phyloP scores from a whole-genome alignment of 2,113 vertebrate species.

The Buteo buteo region DNA sequence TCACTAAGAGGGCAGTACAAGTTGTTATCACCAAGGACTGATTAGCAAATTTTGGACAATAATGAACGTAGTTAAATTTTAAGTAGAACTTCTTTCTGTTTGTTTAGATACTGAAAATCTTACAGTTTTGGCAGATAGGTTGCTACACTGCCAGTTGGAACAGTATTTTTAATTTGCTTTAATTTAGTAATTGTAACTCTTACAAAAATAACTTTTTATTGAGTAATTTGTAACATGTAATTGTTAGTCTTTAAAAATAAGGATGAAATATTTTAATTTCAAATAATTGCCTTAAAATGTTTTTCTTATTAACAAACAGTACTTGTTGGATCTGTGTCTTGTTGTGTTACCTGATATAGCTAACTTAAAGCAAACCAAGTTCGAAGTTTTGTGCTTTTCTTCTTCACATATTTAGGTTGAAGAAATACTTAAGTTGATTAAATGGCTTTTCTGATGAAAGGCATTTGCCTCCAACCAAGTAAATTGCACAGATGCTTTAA shows the following conservation, averaged over 20 bases:
- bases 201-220: not conserved
- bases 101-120: not conserved
- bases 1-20: slow-evolving; percentile 51
- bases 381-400: not conserved
- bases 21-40: slow-evolving; percentile 11
- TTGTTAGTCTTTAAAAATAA: not conserved
- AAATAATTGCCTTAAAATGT: not conserved
- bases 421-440: not conserved
- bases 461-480: not conserved
- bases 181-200: slow-evolving; percentile 10
- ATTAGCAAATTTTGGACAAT: slow-evolving; percentile 48
- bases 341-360: not conserved
- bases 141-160: not conserved
- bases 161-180: slow-evolving; percentile 5
- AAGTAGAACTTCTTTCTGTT: slow-evolving; percentile 19
- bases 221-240: not conserved
- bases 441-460: not conserved
- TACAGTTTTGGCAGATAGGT: slow-evolving; percentile 31
- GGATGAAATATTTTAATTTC: not conserved
- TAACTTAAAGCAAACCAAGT: not conserved
- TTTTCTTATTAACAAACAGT: not conserved
- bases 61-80: not conserved
- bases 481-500: not conserved
- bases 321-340: not conserved
- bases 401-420: not conserved